phyloP scores from a whole-genome alignment of 2,797 vertebrate species.

The Oreochromis grahami region DNA sequence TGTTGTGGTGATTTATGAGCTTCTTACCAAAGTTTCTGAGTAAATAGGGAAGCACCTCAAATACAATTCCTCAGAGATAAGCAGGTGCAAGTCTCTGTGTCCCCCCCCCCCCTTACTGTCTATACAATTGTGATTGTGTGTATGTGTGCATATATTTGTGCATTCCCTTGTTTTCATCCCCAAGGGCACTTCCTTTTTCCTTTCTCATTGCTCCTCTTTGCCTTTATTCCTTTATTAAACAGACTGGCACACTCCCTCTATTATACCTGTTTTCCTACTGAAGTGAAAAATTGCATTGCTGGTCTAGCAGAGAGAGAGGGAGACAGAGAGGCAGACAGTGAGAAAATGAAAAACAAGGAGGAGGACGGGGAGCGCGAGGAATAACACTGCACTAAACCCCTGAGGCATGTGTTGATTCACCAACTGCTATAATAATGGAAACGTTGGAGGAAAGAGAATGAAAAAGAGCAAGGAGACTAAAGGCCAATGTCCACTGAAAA shows the following conservation, averaged over 20 bases:
- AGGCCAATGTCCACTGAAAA: slow-evolving; percentile 34
- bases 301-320: slow-evolving; percentile 25
- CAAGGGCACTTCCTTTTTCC: slow-evolving; percentile 31
- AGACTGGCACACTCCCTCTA: slow-evolving; percentile 50
- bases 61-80: slow-evolving; percentile 70
- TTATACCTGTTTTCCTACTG: slow-evolving; percentile 58
- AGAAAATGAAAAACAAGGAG: slow-evolving; percentile 49
- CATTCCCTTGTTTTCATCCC: slow-evolving; percentile 38
- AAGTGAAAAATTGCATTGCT: slow-evolving; percentile 64
- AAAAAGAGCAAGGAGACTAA: slow-evolving; percentile 20
- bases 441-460: slow-evolving; percentile 18
- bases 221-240: slow-evolving; percentile 70
- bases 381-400: slow-evolving; percentile 44
- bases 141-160: slow-evolving; percentile 9
- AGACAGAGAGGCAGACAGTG: slow-evolving; percentile 22
- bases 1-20: slow-evolving; percentile 69
- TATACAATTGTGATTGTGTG: slow-evolving; percentile 19
- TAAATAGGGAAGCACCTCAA: slow-evolving; percentile 66
- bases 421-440: slow-evolving; percentile 39
- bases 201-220: slow-evolving; percentile 46
- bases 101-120: slow-evolving; percentile 32
- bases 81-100: slow-evolving; percentile 46
- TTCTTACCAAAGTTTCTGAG: slow-evolving; percentile 66
- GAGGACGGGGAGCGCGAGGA: slow-evolving; percentile 21
- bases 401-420: slow-evolving; percentile 42